Base-by-base conservation (phyloP, 2,113 vertebrate species). In the Pollachius pollachius region DNA sequence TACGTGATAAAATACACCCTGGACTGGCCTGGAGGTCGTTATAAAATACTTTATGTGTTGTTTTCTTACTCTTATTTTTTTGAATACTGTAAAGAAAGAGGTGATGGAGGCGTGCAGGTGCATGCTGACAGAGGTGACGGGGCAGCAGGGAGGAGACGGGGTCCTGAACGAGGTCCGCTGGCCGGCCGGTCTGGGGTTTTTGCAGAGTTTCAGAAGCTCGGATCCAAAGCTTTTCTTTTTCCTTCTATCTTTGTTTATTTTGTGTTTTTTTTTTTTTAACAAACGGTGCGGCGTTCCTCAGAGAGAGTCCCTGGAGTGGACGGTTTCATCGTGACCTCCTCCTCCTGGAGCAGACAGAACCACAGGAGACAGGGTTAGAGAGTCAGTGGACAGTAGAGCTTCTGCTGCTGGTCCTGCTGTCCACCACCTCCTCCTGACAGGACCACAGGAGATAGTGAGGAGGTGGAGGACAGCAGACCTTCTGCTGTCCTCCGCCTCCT, bases 311-410 rank as follows among this genome's bases (percentile, higher is more conserved):
- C 56, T 37, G 71, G 79, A 78, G 70, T 82, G 75, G 82, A 76
- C 72, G 87, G 73, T 87, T 84, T 79, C 72, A 83, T 92, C 90
- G 90, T 63, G 89, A 88, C 71, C 89, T 85, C 84, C 90, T 85
- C 85, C 89, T 90, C 85, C 91, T 92, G 78, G 88, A 92, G 89
- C 73, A 54, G 64, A 84, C 15, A 81, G 66, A 84, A 74, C 2
- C 48, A 71, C 16, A 76, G 8, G 2, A 69, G 71, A 89, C 76
- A 90, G 75, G 56, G 21, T 23, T 23, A 23, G 27, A 52, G 71
- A 68, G 41, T 13, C 12, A 12, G 41, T 9, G 41, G 12, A 48
- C 41, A 2, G 7, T 9, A 48, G 9, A 48, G 12, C 41, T 48
- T 48, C 41, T 48, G 12, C 41, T 48, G 41, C 0, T 7, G 41